A percentile compares a stretch with the other conserved stretches of the same genome.
phyloP scores from a whole-genome alignment of 2,797 vertebrate genomes.

The Ctenosaura bakeri region DNA sequence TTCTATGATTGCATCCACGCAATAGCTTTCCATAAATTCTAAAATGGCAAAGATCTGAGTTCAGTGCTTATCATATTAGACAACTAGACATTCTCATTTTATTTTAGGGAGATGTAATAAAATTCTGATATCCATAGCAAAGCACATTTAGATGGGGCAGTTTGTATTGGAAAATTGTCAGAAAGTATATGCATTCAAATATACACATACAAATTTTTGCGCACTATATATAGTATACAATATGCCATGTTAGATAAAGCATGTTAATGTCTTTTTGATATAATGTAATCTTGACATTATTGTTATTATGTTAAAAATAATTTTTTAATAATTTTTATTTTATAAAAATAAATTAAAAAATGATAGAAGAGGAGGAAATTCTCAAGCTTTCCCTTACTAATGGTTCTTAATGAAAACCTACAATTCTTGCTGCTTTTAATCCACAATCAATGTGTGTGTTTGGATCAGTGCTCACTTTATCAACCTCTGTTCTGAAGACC shows the following conservation, averaged over 20 bases:
- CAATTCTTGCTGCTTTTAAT: neutral
- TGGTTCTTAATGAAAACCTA: neutral
- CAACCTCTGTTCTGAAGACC: neutral
- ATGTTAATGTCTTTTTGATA: too few relatives aligned
- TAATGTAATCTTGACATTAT: too few relatives aligned
- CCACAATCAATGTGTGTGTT: neutral
- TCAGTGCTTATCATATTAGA: neutral
- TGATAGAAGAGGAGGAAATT: neutral
- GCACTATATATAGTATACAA: too few relatives aligned
- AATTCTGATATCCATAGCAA: neutral
- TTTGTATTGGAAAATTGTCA: neutral
- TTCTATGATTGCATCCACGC: neutral
- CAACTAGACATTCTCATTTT: neutral
- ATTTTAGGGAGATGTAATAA: neutral
- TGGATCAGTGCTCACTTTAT: neutral
- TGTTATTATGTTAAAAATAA: too few relatives aligned
- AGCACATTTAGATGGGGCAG: neutral
- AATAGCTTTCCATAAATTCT: constrained; percentile 28
- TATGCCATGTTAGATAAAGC: too few relatives aligned
- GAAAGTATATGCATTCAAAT: neutral
- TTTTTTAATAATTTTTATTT: too few relatives aligned
- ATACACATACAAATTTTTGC: too few relatives aligned
- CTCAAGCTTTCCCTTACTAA: neutral
- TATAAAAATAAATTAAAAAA: too few relatives aligned
- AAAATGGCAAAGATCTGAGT: neutral